Percentiles rank a stretch among this genome's conserved stretches.
phyloP scores from a whole-genome alignment of 2,888 invertebrate genomes.

The Eristalis tenax region DNA sequence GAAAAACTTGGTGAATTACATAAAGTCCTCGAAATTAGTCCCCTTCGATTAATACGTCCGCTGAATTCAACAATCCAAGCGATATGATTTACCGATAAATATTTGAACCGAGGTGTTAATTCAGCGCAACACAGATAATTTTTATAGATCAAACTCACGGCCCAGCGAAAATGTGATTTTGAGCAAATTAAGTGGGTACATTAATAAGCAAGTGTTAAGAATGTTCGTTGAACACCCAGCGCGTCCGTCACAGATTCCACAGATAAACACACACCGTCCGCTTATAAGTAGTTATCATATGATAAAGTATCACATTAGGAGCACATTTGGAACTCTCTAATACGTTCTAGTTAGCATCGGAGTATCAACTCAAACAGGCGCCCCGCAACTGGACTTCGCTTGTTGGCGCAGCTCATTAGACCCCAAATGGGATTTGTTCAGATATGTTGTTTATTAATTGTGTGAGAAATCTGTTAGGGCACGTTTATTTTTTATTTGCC shows the following conservation, averaged over 20 bases:
- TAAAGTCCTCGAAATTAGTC: neutral
- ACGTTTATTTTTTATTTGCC: neutral
- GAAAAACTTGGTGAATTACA: neutral
- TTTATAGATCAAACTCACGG: conserved; percentile 7
- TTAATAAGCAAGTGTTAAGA: conserved; percentile 27
- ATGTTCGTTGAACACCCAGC: neutral
- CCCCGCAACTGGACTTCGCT: neutral
- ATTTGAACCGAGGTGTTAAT: conserved; percentile 15
- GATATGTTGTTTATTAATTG: conserved; percentile 33
- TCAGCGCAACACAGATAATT: conserved; percentile 9
- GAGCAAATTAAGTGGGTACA: conserved; percentile 13
- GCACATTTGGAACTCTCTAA: conserved; percentile 25
- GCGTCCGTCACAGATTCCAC: too few species aligned
- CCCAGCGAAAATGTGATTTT: conserved; percentile 15
- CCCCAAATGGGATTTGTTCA: conserved; percentile 41
- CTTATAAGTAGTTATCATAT: conserved; percentile 46
- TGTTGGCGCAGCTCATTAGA: conserved; percentile 46
- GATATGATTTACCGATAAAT: neutral
- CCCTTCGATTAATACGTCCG: neutral
- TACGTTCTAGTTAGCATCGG: conserved; percentile 50
- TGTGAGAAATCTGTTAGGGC: conserved; percentile 33
- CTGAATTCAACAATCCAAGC: neutral
- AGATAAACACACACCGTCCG: neutral
- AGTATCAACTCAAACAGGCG: conserved; percentile 28
- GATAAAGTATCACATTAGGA: conserved; percentile 38